These are phyloP conservation scores for Rhadina sibilatrix DNA, from an alignment of 2,113 vertebrate genomes.

Conservation along the genomic window DNA sequence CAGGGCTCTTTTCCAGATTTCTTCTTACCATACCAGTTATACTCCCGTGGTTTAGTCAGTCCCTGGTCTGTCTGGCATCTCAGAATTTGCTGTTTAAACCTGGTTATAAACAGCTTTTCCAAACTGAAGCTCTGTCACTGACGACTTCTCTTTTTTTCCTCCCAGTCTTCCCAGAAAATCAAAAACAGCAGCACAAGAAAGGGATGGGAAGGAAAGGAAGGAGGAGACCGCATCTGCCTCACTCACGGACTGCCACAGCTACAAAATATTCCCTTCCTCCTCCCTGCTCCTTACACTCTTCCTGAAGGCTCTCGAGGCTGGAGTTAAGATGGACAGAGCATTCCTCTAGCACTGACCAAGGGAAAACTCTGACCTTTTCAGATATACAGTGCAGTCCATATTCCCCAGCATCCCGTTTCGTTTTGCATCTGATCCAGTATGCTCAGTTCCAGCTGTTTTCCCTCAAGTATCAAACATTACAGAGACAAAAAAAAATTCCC, in stretches of 20 bases:
- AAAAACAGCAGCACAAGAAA: slow-evolving; percentile 72
- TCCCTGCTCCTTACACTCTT: slow-evolving; percentile 44
- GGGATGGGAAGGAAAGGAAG: slow-evolving; percentile 40
- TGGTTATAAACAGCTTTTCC: slow-evolving; percentile 70
- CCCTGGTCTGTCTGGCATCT: slow-evolving; percentile 72
- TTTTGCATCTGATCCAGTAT: slow-evolving; percentile 71
- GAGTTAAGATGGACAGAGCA: slow-evolving; percentile 61
- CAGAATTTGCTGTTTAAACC: slow-evolving; percentile 58
- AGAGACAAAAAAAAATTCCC: slow-evolving; percentile 71
- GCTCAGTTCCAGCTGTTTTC: slow-evolving; percentile 82
- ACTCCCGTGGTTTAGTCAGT: slow-evolving; percentile 68
- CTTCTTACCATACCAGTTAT: slow-evolving; percentile 67
- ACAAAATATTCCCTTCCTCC: slow-evolving; percentile 40
- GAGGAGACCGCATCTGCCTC: slow-evolving; percentile 49
- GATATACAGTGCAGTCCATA: slow-evolving; percentile 74
- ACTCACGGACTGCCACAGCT: slow-evolving; percentile 39
- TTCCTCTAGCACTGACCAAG: slow-evolving; percentile 73
- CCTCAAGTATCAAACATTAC: slow-evolving; percentile 83
- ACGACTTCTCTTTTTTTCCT: slow-evolving; percentile 27
- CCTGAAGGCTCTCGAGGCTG: slow-evolving; percentile 42
- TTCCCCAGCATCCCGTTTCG: slow-evolving; percentile 76
- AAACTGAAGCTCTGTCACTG: slow-evolving; percentile 68
- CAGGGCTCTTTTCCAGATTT: slow-evolving; percentile 45
- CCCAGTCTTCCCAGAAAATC: slow-evolving; percentile 68
- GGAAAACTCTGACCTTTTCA: slow-evolving; percentile 81